Percentiles rank a stretch among this genome's conserved stretches.
Evolutionary conservation across 2,888 invertebrate genomes (phyloP).

Genomic region (Andrena marginata): DNA sequence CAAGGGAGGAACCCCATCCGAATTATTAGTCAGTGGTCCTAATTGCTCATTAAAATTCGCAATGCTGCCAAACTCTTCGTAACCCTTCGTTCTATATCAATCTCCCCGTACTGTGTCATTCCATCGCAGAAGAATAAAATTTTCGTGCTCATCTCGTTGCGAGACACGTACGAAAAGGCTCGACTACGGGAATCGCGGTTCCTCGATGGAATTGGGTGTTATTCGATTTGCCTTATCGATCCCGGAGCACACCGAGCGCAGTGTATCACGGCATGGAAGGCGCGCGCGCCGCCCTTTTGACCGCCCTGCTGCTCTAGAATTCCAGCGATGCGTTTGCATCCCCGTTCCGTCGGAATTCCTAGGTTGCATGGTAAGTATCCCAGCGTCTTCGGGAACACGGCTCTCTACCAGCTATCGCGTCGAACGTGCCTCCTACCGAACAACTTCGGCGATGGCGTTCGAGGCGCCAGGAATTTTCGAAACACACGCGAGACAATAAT

Average conservation of each 20-base stretch:
- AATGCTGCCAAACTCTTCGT: background rate
- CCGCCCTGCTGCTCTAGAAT: conserved; percentile 53
- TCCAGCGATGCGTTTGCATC: conserved; percentile 42
- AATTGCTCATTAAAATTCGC: too few relatives aligned
- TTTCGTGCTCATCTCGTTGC: background rate
- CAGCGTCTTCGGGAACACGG: conserved; percentile 28
- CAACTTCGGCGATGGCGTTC: background rate
- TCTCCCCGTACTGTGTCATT: too few relatives aligned
- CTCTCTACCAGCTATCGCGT: conserved; percentile 29
- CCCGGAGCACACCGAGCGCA: background rate
- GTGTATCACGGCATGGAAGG: background rate
- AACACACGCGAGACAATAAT: too few relatives aligned
- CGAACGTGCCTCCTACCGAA: conserved; percentile 29
- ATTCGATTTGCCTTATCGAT: conserved; percentile 43
- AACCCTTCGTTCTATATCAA: background rate
- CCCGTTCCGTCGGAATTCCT: conserved; percentile 22
- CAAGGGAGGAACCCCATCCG: too few relatives aligned
- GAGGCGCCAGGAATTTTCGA: too few relatives aligned
- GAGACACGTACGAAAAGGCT: background rate
- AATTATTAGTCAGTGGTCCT: too few relatives aligned
- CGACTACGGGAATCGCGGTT: background rate
- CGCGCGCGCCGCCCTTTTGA: conserved; percentile 18
- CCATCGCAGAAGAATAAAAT: background rate
- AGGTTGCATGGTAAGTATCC: conserved; percentile 37
- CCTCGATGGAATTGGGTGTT: conserved; percentile 20